A percentile compares a stretch with the other conserved stretches of the same genome.
Conservation (phyloP, 1,140 invertebrate species). For the Pseudomyrmex gracilis region DNA sequence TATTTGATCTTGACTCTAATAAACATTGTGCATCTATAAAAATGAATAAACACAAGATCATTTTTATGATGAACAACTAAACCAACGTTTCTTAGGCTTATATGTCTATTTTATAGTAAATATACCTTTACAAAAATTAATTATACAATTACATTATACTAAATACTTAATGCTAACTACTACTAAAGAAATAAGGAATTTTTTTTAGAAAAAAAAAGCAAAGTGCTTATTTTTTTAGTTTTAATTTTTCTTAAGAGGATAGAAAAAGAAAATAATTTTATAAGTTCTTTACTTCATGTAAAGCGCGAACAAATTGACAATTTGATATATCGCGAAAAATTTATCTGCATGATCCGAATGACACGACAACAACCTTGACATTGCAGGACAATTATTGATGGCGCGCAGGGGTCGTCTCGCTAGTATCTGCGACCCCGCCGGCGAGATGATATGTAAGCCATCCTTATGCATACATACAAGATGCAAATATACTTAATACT, state of each 20-base stretch:
- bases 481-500: constrained; percentile 30
- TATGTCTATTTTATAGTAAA: neutral
- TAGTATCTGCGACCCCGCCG: constrained; percentile 85
- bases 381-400: constrained; percentile 85
- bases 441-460: constrained; percentile 85
- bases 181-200: neutral
- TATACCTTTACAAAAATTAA: no score
- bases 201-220: neutral
- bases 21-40: neutral
- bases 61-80: constrained; percentile 3
- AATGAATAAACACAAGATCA: constrained; percentile 30
- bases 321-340: neutral
- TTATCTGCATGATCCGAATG: constrained; percentile 25
- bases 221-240: neutral
- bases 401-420: constrained; percentile 84
- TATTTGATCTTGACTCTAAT: neutral
- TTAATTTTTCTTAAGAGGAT: neutral
- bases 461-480: constrained; percentile 33
- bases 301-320: neutral
- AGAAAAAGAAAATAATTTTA: neutral
- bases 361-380: constrained; percentile 66
- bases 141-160: no score
- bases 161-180: no score
- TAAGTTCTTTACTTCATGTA: neutral
- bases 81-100: constrained; percentile 20